Percentiles rank a stretch among this genome's conserved stretches.
phyloP scores from a whole-genome alignment of 2,113 vertebrate genomes.

The Pseudorasbora parva region DNA sequence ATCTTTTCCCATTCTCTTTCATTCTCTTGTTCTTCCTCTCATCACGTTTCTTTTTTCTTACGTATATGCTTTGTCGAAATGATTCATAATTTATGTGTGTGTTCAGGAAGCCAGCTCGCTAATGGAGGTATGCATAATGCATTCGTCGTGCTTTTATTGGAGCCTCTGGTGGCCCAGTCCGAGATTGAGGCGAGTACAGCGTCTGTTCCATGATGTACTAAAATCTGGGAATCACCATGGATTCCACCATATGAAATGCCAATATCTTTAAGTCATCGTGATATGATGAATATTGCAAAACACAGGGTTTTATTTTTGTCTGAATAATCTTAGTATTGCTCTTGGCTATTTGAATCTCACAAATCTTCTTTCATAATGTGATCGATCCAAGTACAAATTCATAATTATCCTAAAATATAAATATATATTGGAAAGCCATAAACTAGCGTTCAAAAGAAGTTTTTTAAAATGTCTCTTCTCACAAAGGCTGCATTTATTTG shows the following conservation, averaged over 20 bases:
- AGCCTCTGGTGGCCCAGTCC: not conserved
- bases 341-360: not conserved
- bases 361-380: not conserved
- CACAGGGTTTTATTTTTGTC: not conserved
- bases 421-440: not conserved
- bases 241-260: not conserved
- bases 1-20: not conserved
- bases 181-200: not conserved
- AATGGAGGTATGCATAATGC: conserved; percentile 44
- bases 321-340: not conserved
- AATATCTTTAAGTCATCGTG: not conserved
- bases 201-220: conserved; percentile 1
- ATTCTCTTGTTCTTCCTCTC: not conserved
- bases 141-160: conserved; percentile 12
- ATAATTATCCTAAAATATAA: not conserved
- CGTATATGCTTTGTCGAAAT: not conserved
- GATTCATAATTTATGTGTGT: conserved; percentile 45
- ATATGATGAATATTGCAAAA: not conserved
- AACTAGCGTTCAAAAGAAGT: not conserved
- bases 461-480: no score
- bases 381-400: no score
- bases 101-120: conserved; percentile 14
- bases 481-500: not conserved
- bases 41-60: not conserved
- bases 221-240: not conserved